These are phyloP conservation scores for Lanistes nyassanus DNA, from an alignment of 1,140 invertebrate genomes.

Conservation along the genomic window DNA sequence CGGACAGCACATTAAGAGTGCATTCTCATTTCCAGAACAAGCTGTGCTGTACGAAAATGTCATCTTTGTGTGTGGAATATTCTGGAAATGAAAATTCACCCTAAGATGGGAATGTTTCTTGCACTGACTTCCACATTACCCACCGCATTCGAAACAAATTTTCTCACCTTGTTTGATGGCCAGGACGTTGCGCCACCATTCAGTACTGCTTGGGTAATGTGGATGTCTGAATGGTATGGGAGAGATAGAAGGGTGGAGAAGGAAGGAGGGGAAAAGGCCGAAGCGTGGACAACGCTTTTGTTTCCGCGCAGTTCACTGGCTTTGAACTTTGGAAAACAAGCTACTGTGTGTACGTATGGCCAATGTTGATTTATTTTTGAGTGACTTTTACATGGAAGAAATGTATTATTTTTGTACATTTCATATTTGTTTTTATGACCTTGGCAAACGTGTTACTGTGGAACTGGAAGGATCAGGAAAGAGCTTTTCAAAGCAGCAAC, in stretches of 20 bases:
- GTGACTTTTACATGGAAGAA: constrained; percentile 55
- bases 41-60: not conserved
- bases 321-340: constrained; percentile 26
- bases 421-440: constrained; percentile 55
- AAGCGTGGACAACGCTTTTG: constrained; percentile 37
- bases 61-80: too few relatives aligned
- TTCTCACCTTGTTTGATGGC: not conserved
- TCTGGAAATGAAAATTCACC: too few relatives aligned
- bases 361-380: constrained; percentile 55
- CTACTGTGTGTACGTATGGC: constrained; percentile 34
- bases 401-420: constrained; percentile 63
- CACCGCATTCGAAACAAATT: too few relatives aligned
- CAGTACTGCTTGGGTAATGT: not conserved
- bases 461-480: constrained; percentile 3
- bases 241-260: too few relatives aligned
- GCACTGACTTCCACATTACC: too few relatives aligned
- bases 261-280: constrained; percentile 21
- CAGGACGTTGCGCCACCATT: not conserved
- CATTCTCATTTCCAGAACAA: too few relatives aligned
- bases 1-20: too few relatives aligned
- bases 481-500: constrained; percentile 6
- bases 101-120: too few relatives aligned
- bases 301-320: constrained; percentile 22
- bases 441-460: constrained; percentile 17
- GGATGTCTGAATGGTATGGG: not conserved